These are phyloP conservation scores for Synergus itoensis DNA, from an alignment of 2,888 invertebrate genomes.

Conservation along the genomic window DNA sequence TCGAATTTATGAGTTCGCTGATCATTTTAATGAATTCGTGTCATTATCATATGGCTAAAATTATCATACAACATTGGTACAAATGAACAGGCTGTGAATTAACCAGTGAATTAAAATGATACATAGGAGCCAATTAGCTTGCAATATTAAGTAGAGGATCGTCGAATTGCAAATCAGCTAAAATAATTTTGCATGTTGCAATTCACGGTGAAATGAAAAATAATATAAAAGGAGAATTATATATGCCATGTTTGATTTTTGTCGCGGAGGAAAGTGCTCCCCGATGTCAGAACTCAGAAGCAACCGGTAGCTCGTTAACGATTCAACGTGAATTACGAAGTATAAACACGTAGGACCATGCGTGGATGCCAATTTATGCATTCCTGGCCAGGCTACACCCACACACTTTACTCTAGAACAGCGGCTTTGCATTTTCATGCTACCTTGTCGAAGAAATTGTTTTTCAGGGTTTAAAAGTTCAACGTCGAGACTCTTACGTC, in stretches of 20 bases:
- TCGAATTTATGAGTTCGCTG: slow-evolving; percentile 28
- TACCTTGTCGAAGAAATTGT: not conserved
- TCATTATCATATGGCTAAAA: slow-evolving; percentile 27
- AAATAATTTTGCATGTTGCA: slow-evolving; percentile 8
- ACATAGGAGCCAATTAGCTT: slow-evolving; percentile 22
- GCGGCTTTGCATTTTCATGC: slow-evolving; percentile 4
- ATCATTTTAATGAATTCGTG: slow-evolving; percentile 38
- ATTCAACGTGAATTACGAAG: slow-evolving; percentile 61
- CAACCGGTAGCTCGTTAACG: slow-evolving; percentile 61
- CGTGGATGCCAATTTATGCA: slow-evolving; percentile 67
- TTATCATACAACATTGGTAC: slow-evolving; percentile 40
- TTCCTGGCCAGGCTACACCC: slow-evolving; percentile 64
- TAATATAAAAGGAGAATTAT: not conserved
- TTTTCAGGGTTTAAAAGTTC: not conserved
- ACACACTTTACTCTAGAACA: slow-evolving; percentile 49
- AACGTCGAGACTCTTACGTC: not conserved
- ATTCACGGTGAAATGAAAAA: not conserved
- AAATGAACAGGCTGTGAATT: slow-evolving; percentile 27
- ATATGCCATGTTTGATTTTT: not conserved
- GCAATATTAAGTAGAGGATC: not conserved
- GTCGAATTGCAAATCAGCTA: slow-evolving; percentile 22
- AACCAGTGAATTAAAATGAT: slow-evolving; percentile 40
- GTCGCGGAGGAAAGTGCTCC: not conserved
- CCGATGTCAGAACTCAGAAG: slow-evolving; percentile 41
- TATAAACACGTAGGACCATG: slow-evolving; percentile 58